Base-by-base conservation (phyloP, 2,888 invertebrate genomes). In the Drosophila lacicola region DNA sequence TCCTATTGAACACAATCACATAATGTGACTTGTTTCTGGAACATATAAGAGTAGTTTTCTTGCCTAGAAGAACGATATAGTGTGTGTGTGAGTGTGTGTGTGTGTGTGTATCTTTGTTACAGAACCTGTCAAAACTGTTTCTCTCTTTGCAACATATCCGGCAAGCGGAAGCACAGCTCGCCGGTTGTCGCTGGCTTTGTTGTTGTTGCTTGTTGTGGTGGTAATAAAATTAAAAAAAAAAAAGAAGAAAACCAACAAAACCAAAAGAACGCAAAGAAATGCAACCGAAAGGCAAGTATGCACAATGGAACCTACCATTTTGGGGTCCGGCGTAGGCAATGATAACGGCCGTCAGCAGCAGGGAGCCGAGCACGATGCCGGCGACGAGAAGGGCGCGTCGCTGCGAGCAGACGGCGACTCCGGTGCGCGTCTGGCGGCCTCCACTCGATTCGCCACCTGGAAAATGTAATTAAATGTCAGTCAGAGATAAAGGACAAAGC, bases 271-370 rank as follows among this genome's bases (percentile, higher is more conserved):
- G 49, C 44, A 64, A 34, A 47, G 47, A 67, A 74, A 49, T 53
- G 65, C 72, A 80, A 75, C 70, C 82, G 65, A 56, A 71, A 74
- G 57, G 71, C 71, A 82, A 74, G 72, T 74, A 62, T 69, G 72
- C 67, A 69, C 76, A 80, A 66, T 73, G 75, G 78, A 88, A 92
- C 93, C 93, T 92, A 96, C 97, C 96, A 90, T 96, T 95, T 92
- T 96, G 96, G 62, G 97, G 97, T 78, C 97, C 96, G 57, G 97
- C 98, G 91, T 98, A 97, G 62, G 98, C 98, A 71, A 98, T 96
- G 76, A 98, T 95, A 74, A 98, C 94, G 44, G 98, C 97, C 61
- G 97, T 96, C 81, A 95, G 94, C 91, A 97, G 95, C 86, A 97
- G 95, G 36, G 96, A 95, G 5, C 96, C 95, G 90, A 97, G 95